Conservation (phyloP, 2,797 vertebrate species). For the Emys orbicularis region DNA sequence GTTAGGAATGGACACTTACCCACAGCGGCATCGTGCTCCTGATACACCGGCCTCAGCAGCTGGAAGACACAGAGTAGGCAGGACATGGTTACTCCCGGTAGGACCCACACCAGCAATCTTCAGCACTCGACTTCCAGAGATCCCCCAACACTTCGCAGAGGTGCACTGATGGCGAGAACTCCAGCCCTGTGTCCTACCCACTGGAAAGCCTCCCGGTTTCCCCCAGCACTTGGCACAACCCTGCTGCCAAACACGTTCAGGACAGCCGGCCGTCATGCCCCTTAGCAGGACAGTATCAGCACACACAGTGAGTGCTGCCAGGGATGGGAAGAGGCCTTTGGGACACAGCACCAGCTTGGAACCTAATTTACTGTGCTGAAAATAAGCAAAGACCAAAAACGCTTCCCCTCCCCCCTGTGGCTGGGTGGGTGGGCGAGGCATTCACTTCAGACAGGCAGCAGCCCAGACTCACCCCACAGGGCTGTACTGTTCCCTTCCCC, state of each 20-base stretch:
- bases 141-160: not conserved
- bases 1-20: constrained; percentile 81
- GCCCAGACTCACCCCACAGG: not conserved
- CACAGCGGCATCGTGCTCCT: constrained; percentile 85
- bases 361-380: accelerated
- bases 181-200: accelerated
- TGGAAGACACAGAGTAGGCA: constrained; percentile 76
- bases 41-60: constrained; percentile 92
- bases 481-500: not conserved
- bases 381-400: not conserved
- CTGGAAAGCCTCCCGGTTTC: not conserved
- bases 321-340: not conserved
- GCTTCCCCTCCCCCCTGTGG: not conserved
- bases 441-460: not conserved
- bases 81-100: not conserved
- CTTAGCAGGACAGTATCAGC: accelerated
- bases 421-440: not conserved
- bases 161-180: not conserved
- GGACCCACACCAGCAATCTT: not conserved
- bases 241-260: not conserved
- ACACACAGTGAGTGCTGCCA: not conserved
- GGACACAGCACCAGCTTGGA: not conserved
- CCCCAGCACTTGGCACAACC: not conserved
- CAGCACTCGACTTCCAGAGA: not conserved
- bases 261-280: not conserved